Evolutionary conservation across 2,888 invertebrate species (phyloP), one percentile per base, ranked within the genome.

Genomic region (Anagyrus pseudococci): DNA sequence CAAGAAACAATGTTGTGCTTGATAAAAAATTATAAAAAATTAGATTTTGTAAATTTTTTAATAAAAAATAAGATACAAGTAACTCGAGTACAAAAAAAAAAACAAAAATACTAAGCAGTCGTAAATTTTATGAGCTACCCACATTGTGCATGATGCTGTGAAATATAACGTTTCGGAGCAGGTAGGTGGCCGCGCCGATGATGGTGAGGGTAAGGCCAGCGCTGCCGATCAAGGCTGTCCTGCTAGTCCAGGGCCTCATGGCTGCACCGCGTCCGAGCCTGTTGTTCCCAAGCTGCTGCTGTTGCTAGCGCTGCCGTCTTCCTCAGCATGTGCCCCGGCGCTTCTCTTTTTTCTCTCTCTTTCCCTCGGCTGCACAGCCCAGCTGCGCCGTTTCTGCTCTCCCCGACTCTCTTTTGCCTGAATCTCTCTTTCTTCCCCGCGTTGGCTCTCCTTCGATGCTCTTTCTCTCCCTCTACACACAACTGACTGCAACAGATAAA

Each of bases 181-280:
- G 70, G 64, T 71, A 75, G 10, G 77, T 40, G 0, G 69, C 55
- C 7, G 65, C 67, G 22, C 80, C 79, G 23, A 71, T 17, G 50
- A 73, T 17, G 4, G 75, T 56, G 6, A 79, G 67, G 6, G 73
- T 40, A 8, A 73, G 50, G 13, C 80, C 79, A 22, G 73, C 29
- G 50, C 75, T 66, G 17, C 73, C 76, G 44, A 78, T 58, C 59
- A 70, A 61, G 46, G 74, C 52, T 48, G 71, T 71, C 64, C 73
- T 75, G 58, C 66, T 75, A 23, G 71, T 70, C 73, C 77, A 78
- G 69, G 78, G 75, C 67, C 71, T 78, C 79, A 80, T 80, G 54
- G 44, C 55, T 58, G 37, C 43, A 41, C 44, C 44, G 26, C 41
- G 23, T 47, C 44, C 48, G 29, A 29, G 50, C 29, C 41, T 44